Evolutionary conservation across 1,140 invertebrate species (phyloP).

Genomic region (Atta cephalotes): DNA sequence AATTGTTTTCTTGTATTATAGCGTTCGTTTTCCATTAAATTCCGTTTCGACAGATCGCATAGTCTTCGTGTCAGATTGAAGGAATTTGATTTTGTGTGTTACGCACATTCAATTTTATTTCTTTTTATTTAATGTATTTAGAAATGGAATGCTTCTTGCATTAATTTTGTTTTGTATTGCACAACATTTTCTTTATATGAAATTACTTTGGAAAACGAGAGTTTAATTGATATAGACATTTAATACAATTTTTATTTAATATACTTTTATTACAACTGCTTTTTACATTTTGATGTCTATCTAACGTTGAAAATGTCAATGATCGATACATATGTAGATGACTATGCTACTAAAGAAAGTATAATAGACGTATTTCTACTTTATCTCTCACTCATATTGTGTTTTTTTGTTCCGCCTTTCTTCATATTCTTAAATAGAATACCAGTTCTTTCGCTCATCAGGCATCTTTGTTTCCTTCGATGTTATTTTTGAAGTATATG

Average conservation of each 20-base stretch:
- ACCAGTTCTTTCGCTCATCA: slow-evolving; percentile 29
- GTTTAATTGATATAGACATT: not conserved
- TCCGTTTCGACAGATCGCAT: not conserved
- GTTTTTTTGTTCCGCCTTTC: slow-evolving; percentile 21
- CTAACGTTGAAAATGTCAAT: slow-evolving; percentile 20
- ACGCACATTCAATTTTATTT: not conserved
- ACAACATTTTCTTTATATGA: not conserved
- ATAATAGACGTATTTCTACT: slow-evolving; percentile 6
- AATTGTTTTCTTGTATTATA: not conserved
- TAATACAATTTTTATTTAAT: slow-evolving; percentile 23
- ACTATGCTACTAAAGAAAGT: slow-evolving; percentile 1
- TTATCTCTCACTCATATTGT: slow-evolving; percentile 12
- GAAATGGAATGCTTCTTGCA: not conserved
- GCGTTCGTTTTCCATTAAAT: not conserved
- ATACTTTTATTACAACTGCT: not conserved
- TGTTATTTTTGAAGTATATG: slow-evolving; percentile 15
- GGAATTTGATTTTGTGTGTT: not conserved
- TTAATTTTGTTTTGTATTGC: not conserved
- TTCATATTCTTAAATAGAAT: slow-evolving; percentile 47
- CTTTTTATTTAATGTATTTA: not conserved
- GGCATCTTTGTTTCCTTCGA: slow-evolving; percentile 9
- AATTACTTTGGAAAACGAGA: not conserved
- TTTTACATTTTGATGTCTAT: slow-evolving; percentile 13
- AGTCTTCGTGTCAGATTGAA: not conserved
- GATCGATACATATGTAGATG: not conserved